Percentiles rank a stretch among this genome's conserved stretches.
Evolutionary conservation across 2,113 vertebrate species (phyloP).

Genomic region (Seriola quinqueradiata): DNA sequence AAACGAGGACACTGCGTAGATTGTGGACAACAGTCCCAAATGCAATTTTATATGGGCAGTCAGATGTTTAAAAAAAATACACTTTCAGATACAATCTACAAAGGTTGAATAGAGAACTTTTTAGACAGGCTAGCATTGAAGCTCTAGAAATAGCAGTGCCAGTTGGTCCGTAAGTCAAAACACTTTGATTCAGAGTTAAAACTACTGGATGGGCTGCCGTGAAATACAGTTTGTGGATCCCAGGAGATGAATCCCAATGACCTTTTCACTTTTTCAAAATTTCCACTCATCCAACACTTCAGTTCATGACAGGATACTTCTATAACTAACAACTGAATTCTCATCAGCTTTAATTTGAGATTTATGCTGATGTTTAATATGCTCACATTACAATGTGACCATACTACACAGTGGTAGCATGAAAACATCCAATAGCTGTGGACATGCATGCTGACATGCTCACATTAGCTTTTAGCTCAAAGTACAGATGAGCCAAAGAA

Average conservation of each 20-base stretch:
- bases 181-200: not conserved
- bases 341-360: not conserved
- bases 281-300: constrained; percentile 5
- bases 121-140: not conserved
- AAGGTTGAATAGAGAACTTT: not conserved
- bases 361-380: not conserved
- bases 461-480: not conserved
- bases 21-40: constrained; percentile 20
- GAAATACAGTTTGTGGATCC: not conserved
- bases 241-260: not conserved
- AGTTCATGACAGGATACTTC: not conserved
- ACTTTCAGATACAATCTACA: constrained; percentile 28
- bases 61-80: constrained; percentile 13
- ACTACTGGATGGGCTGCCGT: not conserved
- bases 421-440: not conserved
- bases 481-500: constrained; percentile 7
- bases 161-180: constrained; percentile 6
- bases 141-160: not conserved
- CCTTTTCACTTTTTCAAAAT: not conserved
- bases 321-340: not conserved
- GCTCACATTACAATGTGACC: not conserved
- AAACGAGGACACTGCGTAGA: constrained; percentile 10
- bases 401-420: not conserved
- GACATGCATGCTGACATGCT: constrained; percentile 8
- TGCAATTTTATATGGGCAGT: constrained; percentile 7